Base-by-base conservation (phyloP, 2,797 vertebrate genomes). In the Parauchenoglanis ngamensis region DNA sequence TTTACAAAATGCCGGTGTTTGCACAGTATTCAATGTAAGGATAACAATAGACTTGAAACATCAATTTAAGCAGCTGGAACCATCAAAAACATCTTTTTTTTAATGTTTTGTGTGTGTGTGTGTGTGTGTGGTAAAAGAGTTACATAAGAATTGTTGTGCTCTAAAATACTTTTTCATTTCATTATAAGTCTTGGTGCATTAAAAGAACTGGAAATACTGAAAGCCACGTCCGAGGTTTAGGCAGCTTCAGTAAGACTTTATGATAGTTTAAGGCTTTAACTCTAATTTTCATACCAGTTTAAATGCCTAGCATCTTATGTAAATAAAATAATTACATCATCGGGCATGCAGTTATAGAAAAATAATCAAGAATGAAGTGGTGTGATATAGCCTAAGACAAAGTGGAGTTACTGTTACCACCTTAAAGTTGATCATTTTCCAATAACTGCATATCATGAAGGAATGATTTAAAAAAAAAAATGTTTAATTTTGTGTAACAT, bases 41-140 rank as follows among this genome's bases (percentile, higher is more conserved):
- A 31, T 70, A 70, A 56, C 73, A 87, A 77, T 63, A 87, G 49
- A 46, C 13, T 19, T 54, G 21, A 68, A 79, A 57, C 13, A 72
- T 75, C 83, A 61, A 87, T 87, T 84, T 67, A 19, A 46, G n/a
- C 63, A 59, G 63, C n/a, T 49, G 49, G 46, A 87, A 59, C 73
- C 70, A 83, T 44, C 11, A 84, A 49, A 76, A 84, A 54, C 61
- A 86, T 72, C 35, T 57, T 63, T 44, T 57, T 79, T 80, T 57
- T 49, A 44, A 28, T 46, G 52, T 44, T 80, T 59, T 82, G 46
- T 79, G 68, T 68, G 1, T 17, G 35, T 28, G 56, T 40, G 7
- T 57, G 25, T 70, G 23, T 75, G 31, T 72, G 40, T 73, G 44
- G 81, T 80, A 23, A 63, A 49, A 31, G 8, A 12, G n/a, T 87